These are phyloP conservation scores for Saccopteryx leptura DNA, from an alignment of 2,113 vertebrate genomes.

Conservation along the genomic window DNA sequence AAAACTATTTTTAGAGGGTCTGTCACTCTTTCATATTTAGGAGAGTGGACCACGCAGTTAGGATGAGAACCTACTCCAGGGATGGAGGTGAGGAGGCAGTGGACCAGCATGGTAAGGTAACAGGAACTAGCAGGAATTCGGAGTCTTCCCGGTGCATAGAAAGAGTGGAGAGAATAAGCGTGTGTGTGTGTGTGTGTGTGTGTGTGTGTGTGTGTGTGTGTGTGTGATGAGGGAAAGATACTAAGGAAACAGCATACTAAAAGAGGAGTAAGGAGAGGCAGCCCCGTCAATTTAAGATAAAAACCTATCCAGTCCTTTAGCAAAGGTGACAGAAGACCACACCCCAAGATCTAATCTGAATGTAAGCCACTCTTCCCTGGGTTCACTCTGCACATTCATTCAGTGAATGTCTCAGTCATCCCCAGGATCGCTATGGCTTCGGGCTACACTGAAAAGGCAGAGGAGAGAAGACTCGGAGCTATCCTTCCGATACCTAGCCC, in stretches of 20 bases:
- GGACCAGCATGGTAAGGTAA: background rate
- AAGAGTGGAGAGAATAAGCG: background rate
- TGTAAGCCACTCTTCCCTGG: accelerated
- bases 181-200: background rate
- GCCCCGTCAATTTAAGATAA: background rate
- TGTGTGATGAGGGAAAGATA: background rate
- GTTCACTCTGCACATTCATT: background rate
- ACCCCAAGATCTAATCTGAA: accelerated
- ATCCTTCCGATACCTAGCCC: no score
- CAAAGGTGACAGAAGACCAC: background rate
- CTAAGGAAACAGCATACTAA: background rate
- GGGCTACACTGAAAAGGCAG: background rate
- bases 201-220: background rate
- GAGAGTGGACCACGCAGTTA: background rate
- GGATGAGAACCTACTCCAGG: background rate
- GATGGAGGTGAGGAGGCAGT: background rate
- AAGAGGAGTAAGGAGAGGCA: background rate
- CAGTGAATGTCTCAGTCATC: no score
- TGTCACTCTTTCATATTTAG: background rate
- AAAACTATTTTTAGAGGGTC: background rate
- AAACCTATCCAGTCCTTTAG: background rate
- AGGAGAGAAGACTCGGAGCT: background rate
- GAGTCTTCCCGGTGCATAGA: background rate
- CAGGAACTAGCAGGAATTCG: background rate
- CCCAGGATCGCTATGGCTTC: background rate